Percentiles rank a stretch among this genome's conserved stretches.
Conservation (phyloP, 2,888 invertebrate genomes). For the Palloptera scutellata region DNA sequence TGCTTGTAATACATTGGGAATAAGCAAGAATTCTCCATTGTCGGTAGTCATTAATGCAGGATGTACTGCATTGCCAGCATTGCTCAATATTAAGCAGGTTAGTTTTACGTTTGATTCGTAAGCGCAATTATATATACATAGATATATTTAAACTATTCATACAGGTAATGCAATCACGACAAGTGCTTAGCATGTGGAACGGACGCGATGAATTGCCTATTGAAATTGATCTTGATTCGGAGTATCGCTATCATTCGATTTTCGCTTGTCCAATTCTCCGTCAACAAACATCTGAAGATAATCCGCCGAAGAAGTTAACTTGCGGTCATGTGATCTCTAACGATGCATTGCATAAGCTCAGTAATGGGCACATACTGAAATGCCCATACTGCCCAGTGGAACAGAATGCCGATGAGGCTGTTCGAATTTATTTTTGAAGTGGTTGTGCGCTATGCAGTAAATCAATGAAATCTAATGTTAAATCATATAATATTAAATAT, state of each 20-base stretch:
- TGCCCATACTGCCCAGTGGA: conserved; percentile 99
- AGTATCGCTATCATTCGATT: conserved; percentile 94
- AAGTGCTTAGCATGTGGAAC: conserved; percentile 94
- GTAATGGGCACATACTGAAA: conserved; percentile 94
- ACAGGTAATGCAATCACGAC: conserved; percentile 83
- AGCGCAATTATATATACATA: not conserved
- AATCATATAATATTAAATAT: too few species aligned
- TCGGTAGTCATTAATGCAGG: conserved; percentile 94
- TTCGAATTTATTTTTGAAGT: conserved; percentile 87
- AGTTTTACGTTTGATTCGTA: not conserved
- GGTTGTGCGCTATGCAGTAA: too few species aligned
- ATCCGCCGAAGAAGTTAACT: conserved; percentile 96
- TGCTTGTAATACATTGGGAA: conserved; percentile 88
- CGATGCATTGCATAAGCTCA: conserved; percentile 95
- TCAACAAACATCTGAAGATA: conserved; percentile 93
- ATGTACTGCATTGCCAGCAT: conserved; percentile 90
- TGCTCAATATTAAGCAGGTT: conserved; percentile 88
- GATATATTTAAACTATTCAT: not conserved
- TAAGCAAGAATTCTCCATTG: conserved; percentile 89
- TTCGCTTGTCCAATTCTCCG: conserved; percentile 98
- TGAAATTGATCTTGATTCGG: conserved; percentile 91
- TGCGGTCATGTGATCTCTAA: conserved; percentile 98
- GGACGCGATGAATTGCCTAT: conserved; percentile 96
- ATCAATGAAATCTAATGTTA: too few species aligned
- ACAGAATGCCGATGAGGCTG: conserved; percentile 90